A percentile compares a stretch with the other conserved stretches of the same genome.
These are phyloP conservation scores for Mythimna pallens DNA, from an alignment of 2,888 invertebrate genomes.

Conservation along the genomic window DNA sequence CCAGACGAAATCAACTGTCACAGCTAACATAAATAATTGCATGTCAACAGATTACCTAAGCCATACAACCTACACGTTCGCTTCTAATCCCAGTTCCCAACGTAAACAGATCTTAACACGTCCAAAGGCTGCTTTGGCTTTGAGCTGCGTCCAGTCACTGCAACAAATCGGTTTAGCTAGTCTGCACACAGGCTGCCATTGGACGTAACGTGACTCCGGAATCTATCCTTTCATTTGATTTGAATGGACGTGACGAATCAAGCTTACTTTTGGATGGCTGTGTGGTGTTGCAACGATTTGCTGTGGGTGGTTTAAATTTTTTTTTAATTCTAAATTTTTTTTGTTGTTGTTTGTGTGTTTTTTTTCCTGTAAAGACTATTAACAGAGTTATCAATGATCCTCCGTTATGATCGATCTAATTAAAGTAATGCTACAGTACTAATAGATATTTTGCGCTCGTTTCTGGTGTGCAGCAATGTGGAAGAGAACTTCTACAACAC, in stretches of 20 bases:
- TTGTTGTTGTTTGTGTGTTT: too few relatives aligned
- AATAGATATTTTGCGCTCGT: too few relatives aligned
- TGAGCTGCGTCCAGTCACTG: slow-evolving; percentile 43
- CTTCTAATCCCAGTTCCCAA: slow-evolving; percentile 15
- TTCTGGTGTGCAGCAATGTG: too few relatives aligned
- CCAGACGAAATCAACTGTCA: background rate
- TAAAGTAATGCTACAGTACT: too few relatives aligned
- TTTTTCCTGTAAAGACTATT: background rate
- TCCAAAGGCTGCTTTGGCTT: slow-evolving; percentile 41
- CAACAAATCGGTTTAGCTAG: slow-evolving; percentile 55
- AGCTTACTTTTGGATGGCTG: slow-evolving; percentile 15
- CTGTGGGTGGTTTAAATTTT: background rate
- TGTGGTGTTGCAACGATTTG: background rate
- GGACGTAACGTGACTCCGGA: slow-evolving; percentile 49
- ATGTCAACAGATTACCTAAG: slow-evolving; percentile 5
- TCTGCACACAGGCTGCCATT: slow-evolving; percentile 22
- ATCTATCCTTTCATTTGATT: slow-evolving; percentile 37
- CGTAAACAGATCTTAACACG: slow-evolving; percentile 57
- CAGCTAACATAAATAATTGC: slow-evolving; percentile 43
- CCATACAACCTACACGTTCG: slow-evolving; percentile 1
- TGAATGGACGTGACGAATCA: slow-evolving; percentile 13
- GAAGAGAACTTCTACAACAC: too few relatives aligned
- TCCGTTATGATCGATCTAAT: background rate
- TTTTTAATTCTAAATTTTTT: too few relatives aligned
- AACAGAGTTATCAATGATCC: background rate